phyloP scores from a whole-genome alignment of 2,113 vertebrate species.

The Vimba vimba region DNA sequence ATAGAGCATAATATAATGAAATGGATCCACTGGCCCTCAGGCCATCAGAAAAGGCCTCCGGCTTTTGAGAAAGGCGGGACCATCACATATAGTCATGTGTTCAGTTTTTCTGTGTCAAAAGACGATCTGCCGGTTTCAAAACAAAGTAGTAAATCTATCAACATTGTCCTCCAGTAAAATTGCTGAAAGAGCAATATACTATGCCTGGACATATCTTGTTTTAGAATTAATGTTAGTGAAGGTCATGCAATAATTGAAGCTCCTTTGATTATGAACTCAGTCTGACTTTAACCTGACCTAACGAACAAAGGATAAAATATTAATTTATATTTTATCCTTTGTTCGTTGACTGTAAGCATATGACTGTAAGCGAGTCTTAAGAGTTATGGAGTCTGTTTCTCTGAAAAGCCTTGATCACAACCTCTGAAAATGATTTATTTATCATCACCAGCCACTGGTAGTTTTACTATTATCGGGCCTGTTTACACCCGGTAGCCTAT shows the following conservation, averaged over 20 bases:
- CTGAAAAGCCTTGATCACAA: neutral
- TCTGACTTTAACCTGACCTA: neutral
- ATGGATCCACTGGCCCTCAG: neutral
- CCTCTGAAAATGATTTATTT: neutral
- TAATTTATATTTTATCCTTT: neutral
- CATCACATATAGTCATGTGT: neutral
- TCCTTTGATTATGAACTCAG: neutral
- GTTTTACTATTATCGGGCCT: neutral
- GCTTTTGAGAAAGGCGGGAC: slow-evolving; percentile 1
- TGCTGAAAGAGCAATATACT: slow-evolving; percentile 6
- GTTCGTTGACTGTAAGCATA: neutral
- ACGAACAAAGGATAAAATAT: neutral
- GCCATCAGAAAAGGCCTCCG: slow-evolving; percentile 6
- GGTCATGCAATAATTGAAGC: neutral
- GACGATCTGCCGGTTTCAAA: slow-evolving; percentile 44
- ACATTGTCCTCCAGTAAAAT: slow-evolving; percentile 11
- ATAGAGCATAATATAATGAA: neutral
- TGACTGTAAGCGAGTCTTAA: neutral
- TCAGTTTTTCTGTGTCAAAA: neutral
- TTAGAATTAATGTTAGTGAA: neutral
- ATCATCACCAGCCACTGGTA: neutral
- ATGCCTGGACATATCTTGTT: neutral
- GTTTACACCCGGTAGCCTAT: too few relatives aligned
- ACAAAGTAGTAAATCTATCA: slow-evolving; percentile 59
- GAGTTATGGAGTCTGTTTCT: neutral